These are phyloP conservation scores for Mesoligia furuncula DNA, from an alignment of 2,888 invertebrate species.

Conservation along the genomic window DNA sequence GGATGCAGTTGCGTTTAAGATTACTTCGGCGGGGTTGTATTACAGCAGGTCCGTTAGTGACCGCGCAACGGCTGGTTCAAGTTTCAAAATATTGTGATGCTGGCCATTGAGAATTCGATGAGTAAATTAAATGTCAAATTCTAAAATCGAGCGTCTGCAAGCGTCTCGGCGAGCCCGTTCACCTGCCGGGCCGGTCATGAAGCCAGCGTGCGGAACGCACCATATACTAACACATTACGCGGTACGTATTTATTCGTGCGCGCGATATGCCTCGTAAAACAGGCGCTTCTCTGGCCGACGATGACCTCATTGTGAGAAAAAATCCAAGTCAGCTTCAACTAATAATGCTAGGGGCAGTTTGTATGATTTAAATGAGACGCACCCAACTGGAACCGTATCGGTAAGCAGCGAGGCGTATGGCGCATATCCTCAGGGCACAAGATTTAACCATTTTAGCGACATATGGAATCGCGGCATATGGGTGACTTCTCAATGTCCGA, in stretches of 20 bases:
- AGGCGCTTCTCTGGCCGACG: slow-evolving; percentile 75
- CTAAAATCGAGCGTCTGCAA: slow-evolving; percentile 72
- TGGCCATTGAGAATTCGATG: slow-evolving; percentile 72
- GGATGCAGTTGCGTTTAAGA: slow-evolving; percentile 78
- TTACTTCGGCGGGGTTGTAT: slow-evolving; percentile 75
- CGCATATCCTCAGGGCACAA: slow-evolving; percentile 67
- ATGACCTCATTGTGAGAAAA: slow-evolving; percentile 85
- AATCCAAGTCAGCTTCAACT: slow-evolving; percentile 71
- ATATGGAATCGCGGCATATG: slow-evolving; percentile 79
- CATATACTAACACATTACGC: slow-evolving; percentile 75
- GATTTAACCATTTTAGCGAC: slow-evolving; percentile 68
- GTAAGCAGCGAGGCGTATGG: slow-evolving; percentile 70
- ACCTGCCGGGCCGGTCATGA: slow-evolving; percentile 79
- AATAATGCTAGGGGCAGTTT: slow-evolving; percentile 69
- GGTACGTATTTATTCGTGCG: slow-evolving; percentile 75
- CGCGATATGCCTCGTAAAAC: slow-evolving; percentile 81
- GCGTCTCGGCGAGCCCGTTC: slow-evolving; percentile 72
- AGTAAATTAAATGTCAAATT: slow-evolving; percentile 76
- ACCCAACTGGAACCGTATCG: slow-evolving; percentile 73
- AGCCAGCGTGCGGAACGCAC: slow-evolving; percentile 77
- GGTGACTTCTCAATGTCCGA: slow-evolving; percentile 72
- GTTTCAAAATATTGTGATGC: slow-evolving; percentile 86
- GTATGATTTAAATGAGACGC: slow-evolving; percentile 72
- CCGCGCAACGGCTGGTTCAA: slow-evolving; percentile 73
- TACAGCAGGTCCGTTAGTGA: slow-evolving; percentile 76